Conservation (phyloP, 2,113 vertebrate genomes). For the Ammospiza caudacuta region DNA sequence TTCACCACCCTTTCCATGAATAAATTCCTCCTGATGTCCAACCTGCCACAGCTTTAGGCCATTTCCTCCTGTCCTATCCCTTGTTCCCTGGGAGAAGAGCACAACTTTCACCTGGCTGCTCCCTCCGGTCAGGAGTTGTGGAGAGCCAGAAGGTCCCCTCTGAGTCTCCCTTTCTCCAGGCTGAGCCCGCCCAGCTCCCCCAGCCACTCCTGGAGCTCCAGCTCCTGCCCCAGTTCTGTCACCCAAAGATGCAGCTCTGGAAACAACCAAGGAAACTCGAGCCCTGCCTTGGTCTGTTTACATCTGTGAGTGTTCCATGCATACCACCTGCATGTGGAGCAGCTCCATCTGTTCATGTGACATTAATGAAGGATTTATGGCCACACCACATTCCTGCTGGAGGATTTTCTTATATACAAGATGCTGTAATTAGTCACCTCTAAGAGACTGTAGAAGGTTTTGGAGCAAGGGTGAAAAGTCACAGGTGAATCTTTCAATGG, state of each 20-base stretch:
- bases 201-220: background rate
- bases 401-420: background rate
- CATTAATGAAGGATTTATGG: background rate
- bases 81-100: background rate
- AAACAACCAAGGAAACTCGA: background rate
- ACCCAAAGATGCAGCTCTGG: background rate
- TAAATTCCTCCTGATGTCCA: background rate
- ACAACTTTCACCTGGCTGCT: rapidly evolving
- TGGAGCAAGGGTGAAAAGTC: background rate
- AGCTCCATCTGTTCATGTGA: background rate
- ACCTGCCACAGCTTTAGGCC: background rate
- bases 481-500: background rate
- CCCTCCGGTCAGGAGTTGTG: background rate
- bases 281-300: background rate
- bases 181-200: background rate
- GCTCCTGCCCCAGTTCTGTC: background rate
- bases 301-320: rapidly evolving
- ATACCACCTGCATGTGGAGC: background rate
- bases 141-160: rapidly evolving
- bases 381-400: background rate
- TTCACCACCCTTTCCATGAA: background rate
- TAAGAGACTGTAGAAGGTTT: background rate
- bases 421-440: background rate
- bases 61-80: background rate
- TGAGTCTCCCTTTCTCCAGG: background rate